Evolutionary conservation across 2,888 invertebrate species (phyloP).

Genomic region (Mechanitis messenoides): DNA sequence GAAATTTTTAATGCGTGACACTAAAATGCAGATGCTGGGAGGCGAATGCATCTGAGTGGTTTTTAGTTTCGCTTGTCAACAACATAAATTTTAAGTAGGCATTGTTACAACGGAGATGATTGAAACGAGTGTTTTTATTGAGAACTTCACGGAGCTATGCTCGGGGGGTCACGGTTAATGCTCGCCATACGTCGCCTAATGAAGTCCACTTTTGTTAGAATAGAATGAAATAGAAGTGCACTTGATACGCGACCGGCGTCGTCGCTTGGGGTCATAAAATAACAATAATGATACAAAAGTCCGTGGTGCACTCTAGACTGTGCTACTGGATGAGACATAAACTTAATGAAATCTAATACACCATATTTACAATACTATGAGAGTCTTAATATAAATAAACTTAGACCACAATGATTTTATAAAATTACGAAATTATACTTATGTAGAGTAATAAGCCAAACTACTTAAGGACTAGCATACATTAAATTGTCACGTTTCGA

Average conservation of each 20-base stretch:
- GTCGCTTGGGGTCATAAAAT: slow-evolving; percentile 48
- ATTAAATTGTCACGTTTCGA: not conserved
- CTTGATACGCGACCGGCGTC: slow-evolving; percentile 57
- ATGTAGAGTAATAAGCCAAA: not conserved
- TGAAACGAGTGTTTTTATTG: slow-evolving; percentile 60
- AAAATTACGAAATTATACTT: not conserved
- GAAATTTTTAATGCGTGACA: slow-evolving; percentile 33
- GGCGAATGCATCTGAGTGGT: slow-evolving; percentile 42
- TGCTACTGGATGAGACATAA: too few species aligned
- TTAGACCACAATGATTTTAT: too few species aligned
- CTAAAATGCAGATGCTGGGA: slow-evolving; percentile 60
- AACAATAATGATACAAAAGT: slow-evolving; percentile 33
- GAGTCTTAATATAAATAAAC: too few species aligned
- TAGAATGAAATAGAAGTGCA: slow-evolving; percentile 47
- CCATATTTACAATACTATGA: too few species aligned
- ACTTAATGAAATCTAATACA: too few species aligned
- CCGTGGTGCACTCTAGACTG: not conserved
- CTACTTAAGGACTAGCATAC: not conserved
- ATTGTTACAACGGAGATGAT: slow-evolving; percentile 62
- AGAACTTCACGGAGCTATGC: slow-evolving; percentile 57
- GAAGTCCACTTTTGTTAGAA: slow-evolving; percentile 66
- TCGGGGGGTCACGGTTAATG: slow-evolving; percentile 66
- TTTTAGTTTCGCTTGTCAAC: slow-evolving; percentile 67
- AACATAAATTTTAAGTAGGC: slow-evolving; percentile 66
- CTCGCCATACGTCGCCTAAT: slow-evolving; percentile 69